These are phyloP conservation scores for Petroica traversi DNA, from an alignment of 2,113 vertebrate genomes.

Conservation along the genomic window DNA sequence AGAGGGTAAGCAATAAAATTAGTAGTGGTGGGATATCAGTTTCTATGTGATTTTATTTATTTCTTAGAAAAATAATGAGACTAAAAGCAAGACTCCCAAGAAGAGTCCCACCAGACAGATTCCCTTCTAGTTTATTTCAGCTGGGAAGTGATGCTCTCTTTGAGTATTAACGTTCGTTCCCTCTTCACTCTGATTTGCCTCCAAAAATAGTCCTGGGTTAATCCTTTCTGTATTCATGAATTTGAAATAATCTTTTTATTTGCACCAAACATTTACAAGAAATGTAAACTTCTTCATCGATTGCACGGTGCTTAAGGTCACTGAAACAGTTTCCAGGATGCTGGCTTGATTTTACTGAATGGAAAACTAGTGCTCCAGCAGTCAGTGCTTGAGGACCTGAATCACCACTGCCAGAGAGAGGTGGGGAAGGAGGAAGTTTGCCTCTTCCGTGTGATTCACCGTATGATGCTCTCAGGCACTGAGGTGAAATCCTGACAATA, in stretches of 20 bases:
- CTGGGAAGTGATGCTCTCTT: neutral
- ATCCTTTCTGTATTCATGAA: neutral
- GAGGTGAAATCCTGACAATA: slow-evolving; percentile 2
- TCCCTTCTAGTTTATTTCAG: neutral
- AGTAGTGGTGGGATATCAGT: neutral
- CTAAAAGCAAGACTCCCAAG: neutral
- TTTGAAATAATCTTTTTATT: neutral
- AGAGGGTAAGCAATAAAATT: neutral
- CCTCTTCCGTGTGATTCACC: neutral
- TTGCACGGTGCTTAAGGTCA: neutral
- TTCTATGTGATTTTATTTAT: neutral
- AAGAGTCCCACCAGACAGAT: neutral
- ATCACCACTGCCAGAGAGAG: neutral
- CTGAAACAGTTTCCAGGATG: neutral
- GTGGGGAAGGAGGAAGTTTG: neutral
- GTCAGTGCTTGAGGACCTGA: neutral
- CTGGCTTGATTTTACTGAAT: neutral
- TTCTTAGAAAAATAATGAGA: neutral
- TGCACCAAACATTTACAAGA: neutral
- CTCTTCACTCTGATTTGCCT: neutral
- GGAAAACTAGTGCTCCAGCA: neutral
- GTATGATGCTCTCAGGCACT: neutral
- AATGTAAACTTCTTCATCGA: neutral
- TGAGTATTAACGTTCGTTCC: neutral
- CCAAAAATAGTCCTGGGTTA: neutral